Evolutionary conservation across 2,797 vertebrate species (phyloP), one percentile per base, ranked within the genome.

Genomic region (Ispidina picta): DNA sequence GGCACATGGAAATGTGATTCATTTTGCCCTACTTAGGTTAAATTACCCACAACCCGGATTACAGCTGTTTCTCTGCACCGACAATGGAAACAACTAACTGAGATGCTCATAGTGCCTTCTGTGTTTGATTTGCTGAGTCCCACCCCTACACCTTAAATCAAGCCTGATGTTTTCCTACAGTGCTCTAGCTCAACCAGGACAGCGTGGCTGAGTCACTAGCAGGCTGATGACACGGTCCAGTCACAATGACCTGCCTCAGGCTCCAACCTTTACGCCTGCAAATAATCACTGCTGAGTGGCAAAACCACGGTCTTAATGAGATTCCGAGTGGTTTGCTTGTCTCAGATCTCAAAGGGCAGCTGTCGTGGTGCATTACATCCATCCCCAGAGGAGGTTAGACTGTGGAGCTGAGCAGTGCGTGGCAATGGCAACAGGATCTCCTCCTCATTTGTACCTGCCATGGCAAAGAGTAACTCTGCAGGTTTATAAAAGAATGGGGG

Each of bases 291-390:
- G 54, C 28, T 1, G 55, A 85, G 55, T 6, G 48, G 31, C 33
- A 83, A 75, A 93, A 48, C 14, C 29, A 5, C 0, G 4, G 31
- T 39, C 66, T 72, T 92, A 59, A 89, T 66, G 83, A 85, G 70
- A 66, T 52, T 56, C 76, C 41, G 73, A 72, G 59, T 0, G 0
- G 55, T 68, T 15, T 73, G 8, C 49, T 72, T 37, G 28, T 56
- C 88, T 83, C 48, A 4, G 31, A 60, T 88, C 73, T 49, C 66
- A 90, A 88, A 94, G 80, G 82, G 37, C 87, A 94, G 20, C 55
- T 91, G 85, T 83, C 9, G 0, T 19, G 10, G 2, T 8, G 33
- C 33, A 56, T 94, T 79, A 77, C 1, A 3, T 75, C 66, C 49
- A 28, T 8, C 39, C n/a, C 29, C 54, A 65, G 31, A 11, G 41